Evolutionary conservation across 2,113 vertebrate species (phyloP).

Genomic region (Gavia stellata): DNA sequence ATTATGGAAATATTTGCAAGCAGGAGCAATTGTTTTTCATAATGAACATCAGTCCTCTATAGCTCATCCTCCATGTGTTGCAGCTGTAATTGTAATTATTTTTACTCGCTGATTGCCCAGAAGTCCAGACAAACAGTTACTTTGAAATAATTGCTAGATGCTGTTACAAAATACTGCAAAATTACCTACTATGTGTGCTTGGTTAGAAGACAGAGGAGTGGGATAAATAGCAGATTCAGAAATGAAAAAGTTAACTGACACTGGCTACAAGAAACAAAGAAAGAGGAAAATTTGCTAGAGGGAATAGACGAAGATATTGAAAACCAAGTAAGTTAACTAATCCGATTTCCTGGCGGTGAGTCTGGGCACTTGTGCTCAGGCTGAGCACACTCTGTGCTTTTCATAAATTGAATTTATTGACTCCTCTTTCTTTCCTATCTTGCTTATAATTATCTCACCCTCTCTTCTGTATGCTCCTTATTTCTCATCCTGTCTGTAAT

Average conservation of each 20-base stretch:
- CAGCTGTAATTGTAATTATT: slow-evolving; percentile 26
- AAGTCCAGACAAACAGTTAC: slow-evolving; percentile 36
- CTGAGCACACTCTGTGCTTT: slow-evolving; percentile 47
- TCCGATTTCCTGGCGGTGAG: slow-evolving; percentile 42
- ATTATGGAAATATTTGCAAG: slow-evolving; percentile 34
- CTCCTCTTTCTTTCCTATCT: slow-evolving; percentile 57
- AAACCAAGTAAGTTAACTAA: slow-evolving; percentile 48
- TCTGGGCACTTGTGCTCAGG: neutral
- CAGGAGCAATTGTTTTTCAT: slow-evolving; percentile 48
- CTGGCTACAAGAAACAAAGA: slow-evolving; percentile 37
- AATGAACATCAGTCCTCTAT: slow-evolving; percentile 14
- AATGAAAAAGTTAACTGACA: slow-evolving; percentile 48
- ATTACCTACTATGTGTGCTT: neutral
- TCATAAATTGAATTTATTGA: slow-evolving; percentile 66
- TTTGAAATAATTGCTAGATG: neutral
- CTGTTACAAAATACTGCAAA: neutral
- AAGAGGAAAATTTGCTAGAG: slow-evolving; percentile 22
- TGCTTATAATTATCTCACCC: slow-evolving; percentile 43
- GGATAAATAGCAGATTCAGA: slow-evolving; percentile 16
- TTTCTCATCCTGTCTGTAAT: slow-evolving; percentile 29
- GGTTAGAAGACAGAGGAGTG: neutral
- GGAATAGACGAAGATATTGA: slow-evolving; percentile 39
- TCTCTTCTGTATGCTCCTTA: slow-evolving; percentile 34
- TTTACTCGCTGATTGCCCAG: neutral
- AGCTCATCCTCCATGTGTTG: slow-evolving; percentile 16